Evolutionary conservation across 2,888 invertebrate species (phyloP).

Genomic region (Habrosyne pyritoides): DNA sequence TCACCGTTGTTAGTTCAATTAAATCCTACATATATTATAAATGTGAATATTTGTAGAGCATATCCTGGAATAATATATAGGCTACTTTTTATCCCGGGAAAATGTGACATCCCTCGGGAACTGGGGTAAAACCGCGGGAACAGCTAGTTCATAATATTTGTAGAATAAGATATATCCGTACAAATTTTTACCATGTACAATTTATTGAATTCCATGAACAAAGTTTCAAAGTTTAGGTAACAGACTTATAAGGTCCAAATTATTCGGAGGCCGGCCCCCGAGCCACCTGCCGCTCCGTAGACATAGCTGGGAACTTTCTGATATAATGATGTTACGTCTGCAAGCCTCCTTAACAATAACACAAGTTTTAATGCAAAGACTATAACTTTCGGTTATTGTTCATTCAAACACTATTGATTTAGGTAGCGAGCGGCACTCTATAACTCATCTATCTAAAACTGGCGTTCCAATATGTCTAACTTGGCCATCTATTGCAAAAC

Average conservation of each 20-base stretch:
- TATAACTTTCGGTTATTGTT: slow-evolving; percentile 50
- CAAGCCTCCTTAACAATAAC: slow-evolving; percentile 24
- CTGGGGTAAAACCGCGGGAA: too few species aligned
- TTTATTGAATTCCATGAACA: background rate
- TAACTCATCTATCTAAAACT: slow-evolving; percentile 60
- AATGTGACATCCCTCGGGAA: background rate
- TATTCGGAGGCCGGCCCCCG: background rate
- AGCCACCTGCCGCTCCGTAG: slow-evolving; percentile 3
- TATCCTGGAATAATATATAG: too few species aligned
- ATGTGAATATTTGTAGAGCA: too few species aligned
- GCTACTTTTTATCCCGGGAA: too few species aligned
- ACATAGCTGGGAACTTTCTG: slow-evolving; percentile 1
- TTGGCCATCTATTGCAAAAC: slow-evolving; percentile 76
- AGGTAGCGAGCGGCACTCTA: slow-evolving; percentile 62
- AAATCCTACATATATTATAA: too few species aligned
- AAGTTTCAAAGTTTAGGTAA: background rate
- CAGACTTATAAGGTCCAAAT: background rate
- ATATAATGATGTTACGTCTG: slow-evolving; percentile 1
- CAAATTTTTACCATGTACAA: background rate
- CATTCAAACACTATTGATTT: slow-evolving; percentile 64
- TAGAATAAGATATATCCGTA: too few species aligned
- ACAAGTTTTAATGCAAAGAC: slow-evolving; percentile 37
- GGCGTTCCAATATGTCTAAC: slow-evolving; percentile 59
- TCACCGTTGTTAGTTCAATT: background rate
- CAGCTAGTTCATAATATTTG: too few species aligned